Conservation (phyloP, 1,140 invertebrate genomes). For the Habropoda laboriosa region DNA sequence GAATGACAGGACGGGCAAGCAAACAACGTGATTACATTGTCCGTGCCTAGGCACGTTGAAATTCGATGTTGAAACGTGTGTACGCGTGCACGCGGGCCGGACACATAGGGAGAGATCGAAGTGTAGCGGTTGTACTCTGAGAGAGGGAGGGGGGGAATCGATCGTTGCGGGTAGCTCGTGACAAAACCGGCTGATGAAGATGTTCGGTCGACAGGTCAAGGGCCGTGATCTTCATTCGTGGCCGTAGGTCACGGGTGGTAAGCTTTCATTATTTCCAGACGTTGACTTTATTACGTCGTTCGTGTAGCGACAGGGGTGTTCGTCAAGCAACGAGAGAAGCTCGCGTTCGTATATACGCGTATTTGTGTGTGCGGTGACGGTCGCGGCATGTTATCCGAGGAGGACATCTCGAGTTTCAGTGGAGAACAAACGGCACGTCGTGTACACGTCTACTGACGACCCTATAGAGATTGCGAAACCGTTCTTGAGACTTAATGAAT, state of each 20-base stretch:
- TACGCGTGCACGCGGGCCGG: slow-evolving; percentile 18
- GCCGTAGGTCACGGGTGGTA: slow-evolving; percentile 37
- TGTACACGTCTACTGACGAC: slow-evolving; percentile 68
- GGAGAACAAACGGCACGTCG: slow-evolving; percentile 74
- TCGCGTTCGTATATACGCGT: neutral
- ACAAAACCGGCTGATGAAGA: neutral
- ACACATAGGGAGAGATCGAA: neutral
- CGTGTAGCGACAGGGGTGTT: neutral
- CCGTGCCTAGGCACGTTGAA: slow-evolving; percentile 37
- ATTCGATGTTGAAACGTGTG: slow-evolving; percentile 41
- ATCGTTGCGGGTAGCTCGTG: slow-evolving; percentile 3
- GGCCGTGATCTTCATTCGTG: neutral
- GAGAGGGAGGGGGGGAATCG: too few relatives aligned
- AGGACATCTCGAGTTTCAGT: slow-evolving; percentile 74
- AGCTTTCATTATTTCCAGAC: slow-evolving; percentile 45
- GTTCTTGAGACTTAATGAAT: slow-evolving; percentile 73
- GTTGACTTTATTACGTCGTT: slow-evolving; percentile 43
- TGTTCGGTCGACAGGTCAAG: slow-evolving; percentile 2
- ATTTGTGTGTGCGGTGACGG: slow-evolving; percentile 32
- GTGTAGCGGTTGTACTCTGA: neutral
- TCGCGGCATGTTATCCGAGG: slow-evolving; percentile 67
- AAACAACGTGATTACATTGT: slow-evolving; percentile 55
- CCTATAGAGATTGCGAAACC: slow-evolving; percentile 67
- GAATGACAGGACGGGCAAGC: slow-evolving; percentile 43
- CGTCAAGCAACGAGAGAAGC: neutral